Conservation (phyloP, 1,140 invertebrate species). For the Ectropis grisescens region DNA sequence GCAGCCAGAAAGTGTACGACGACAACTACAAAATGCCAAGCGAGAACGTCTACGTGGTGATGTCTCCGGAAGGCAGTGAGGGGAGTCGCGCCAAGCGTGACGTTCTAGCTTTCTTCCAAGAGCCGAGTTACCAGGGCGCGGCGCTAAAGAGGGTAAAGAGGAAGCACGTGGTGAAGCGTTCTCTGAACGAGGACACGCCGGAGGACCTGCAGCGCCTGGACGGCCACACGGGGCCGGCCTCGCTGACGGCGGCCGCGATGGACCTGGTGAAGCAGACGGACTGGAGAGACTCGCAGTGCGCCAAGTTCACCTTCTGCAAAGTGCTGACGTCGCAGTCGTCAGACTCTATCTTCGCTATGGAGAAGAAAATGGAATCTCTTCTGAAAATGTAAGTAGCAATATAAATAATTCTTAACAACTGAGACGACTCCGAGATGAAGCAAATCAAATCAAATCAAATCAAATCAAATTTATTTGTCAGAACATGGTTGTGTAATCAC, state of each 20-base stretch:
- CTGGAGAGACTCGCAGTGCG: conserved; percentile 81
- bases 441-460: no score
- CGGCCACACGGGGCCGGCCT: conserved; percentile 44
- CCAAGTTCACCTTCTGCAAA: conserved; percentile 82
- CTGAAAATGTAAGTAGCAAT: conserved; percentile 81
- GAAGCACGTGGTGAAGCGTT: conserved; percentile 36
- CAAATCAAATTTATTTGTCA: no score
- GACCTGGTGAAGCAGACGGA: conserved; percentile 65
- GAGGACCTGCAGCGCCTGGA: conserved; percentile 72
- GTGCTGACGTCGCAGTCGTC: conserved; percentile 75
- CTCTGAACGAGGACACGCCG: conserved; percentile 50
- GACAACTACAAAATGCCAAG: conserved; percentile 68
- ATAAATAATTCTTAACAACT: no score
- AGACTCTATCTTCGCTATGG: conserved; percentile 78
- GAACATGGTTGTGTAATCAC: no score
- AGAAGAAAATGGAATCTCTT: conserved; percentile 82
- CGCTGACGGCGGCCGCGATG: conserved; percentile 40
- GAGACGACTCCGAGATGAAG: no score
- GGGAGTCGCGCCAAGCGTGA: conserved; percentile 38
- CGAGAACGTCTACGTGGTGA: conserved; percentile 61
- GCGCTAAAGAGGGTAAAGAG: conserved; percentile 27
- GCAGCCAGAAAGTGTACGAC: conserved; percentile 52
- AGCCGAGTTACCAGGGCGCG: conserved; percentile 21
- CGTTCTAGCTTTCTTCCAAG: conserved; percentile 27
- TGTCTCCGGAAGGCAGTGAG: conserved; percentile 48